A percentile compares a stretch with the other conserved stretches of the same genome.
phyloP scores from a whole-genome alignment of 2,888 invertebrate species.

The Megaustenia siamemsis region DNA sequence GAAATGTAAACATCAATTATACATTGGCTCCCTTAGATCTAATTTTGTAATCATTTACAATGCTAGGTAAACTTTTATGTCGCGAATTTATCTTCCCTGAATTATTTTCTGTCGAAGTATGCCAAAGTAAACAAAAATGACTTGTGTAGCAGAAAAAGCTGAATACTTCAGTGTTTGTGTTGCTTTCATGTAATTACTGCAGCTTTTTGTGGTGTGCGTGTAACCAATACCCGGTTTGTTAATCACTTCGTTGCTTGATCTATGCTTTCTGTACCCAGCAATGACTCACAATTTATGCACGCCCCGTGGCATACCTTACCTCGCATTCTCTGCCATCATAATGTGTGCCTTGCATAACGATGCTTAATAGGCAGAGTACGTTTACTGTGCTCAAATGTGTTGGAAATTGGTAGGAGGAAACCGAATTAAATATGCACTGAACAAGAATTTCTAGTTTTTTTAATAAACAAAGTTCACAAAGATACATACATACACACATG shows the following conservation, averaged over 20 bases:
- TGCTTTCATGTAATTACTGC: constrained; percentile 8
- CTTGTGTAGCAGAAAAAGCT: not conserved
- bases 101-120: not conserved
- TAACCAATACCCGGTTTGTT: constrained; percentile 26
- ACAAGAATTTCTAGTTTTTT: no score
- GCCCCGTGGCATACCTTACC: not conserved
- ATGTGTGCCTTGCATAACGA: not conserved
- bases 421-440: no score
- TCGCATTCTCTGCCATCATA: not conserved
- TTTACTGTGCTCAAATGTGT: no score
- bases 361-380: no score
- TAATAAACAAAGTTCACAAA: no score
- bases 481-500: no score
- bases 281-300: constrained; percentile 2
- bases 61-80: no score
- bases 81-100: not conserved
- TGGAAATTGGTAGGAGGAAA: no score
- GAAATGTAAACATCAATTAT: not conserved
- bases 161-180: not conserved
- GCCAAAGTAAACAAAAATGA: constrained; percentile 20
- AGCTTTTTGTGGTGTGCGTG: constrained; percentile 24
- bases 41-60: no score
- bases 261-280: constrained; percentile 18
- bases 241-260: constrained; percentile 23
- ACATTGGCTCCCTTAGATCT: not conserved